Conservation (phyloP, 1,140 invertebrate genomes). For the Drosophila watanabei region DNA sequence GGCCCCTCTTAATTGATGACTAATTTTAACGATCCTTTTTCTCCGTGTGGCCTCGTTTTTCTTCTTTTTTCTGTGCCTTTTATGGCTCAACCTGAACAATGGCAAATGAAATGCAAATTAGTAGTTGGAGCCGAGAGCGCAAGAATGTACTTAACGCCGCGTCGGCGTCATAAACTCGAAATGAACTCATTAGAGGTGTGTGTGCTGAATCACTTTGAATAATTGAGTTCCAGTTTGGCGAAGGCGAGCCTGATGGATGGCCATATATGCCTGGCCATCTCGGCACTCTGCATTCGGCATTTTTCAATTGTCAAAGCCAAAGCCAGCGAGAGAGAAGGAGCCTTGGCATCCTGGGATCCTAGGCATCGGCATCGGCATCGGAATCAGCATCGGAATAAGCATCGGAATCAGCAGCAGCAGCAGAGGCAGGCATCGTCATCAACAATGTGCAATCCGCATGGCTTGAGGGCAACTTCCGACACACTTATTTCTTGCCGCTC, state of each 20-base stretch:
- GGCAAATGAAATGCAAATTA: slow-evolving; percentile 57
- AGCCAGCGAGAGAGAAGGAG: slow-evolving; percentile 2
- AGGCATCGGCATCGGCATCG: slow-evolving; percentile 12
- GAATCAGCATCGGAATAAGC: slow-evolving; percentile 10
- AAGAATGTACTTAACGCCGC: slow-evolving; percentile 49
- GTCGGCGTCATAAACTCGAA: slow-evolving; percentile 44
- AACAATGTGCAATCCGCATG: slow-evolving; percentile 72
- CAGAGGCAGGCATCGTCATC: slow-evolving; percentile 43
- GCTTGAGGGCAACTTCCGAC: slow-evolving; percentile 71
- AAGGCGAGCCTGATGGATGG: slow-evolving; percentile 24
- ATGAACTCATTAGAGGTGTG: slow-evolving; percentile 54
- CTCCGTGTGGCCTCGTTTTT: slow-evolving; percentile 3
- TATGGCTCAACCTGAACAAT: slow-evolving; percentile 45
- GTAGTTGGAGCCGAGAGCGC: slow-evolving; percentile 32
- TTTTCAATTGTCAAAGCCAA: slow-evolving; percentile 71
- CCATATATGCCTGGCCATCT: slow-evolving; percentile 16
- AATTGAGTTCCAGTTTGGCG: slow-evolving; percentile 47
- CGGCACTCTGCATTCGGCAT: slow-evolving; percentile 24
- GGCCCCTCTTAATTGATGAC: neutral
- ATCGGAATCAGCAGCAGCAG: slow-evolving; percentile 21
- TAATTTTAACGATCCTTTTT: neutral
- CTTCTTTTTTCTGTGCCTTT: neutral
- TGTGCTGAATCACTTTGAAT: slow-evolving; percentile 66
- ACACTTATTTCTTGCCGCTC: slow-evolving; percentile 61
- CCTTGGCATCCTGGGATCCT: neutral